Base-by-base conservation (phyloP, 2,888 invertebrate species). In the Cheilosia pagana region DNA sequence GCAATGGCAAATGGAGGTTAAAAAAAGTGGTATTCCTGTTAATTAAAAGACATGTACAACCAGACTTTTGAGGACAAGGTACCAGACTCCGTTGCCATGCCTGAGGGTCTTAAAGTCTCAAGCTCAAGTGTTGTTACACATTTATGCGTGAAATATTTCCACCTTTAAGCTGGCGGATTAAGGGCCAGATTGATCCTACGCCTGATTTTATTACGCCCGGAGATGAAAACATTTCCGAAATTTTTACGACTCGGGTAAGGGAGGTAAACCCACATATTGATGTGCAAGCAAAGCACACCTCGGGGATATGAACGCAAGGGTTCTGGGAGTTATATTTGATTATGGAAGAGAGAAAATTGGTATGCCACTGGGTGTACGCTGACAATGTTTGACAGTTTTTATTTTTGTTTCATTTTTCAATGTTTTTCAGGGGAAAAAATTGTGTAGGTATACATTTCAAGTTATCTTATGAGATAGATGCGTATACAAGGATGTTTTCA, bases 171-270 rank as follows among this genome's bases (percentile, higher is more conserved):
- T 35, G 10, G 50, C 35, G 48, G 10, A 12, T 31, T 35, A 25
- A 50, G 6, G 28, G 25, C 12, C 50, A 74, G 59, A 78, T 78
- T 74, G 63, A 74, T 74, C 35, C 45, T 43, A 28, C 52, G 63
- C 25, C 68, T 65, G 78, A 83, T 83, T 79, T 79, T 79, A 74
- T 79, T 75, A 48, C 28, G 31, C 65, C 16, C 45, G 63, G 53
- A 79, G 63, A 79, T 75, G 74, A 65, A 79, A 79, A 70, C 68
- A 74, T 83, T 78, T 78, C 78, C 68, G 43, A 78, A 55, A 52
- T 60, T 60, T 78, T 78, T 68, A 77, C 62, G 72, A 77, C 72
- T 68, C 68, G 57, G 60, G 50, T 50, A 16, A 7, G 2, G 39
- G 39, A 12, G 39, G 10, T 39, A 39, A 12, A 14, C 7, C 16